Conservation (phyloP, 2,113 vertebrate species). For the Myanophis thanlyinensis region DNA sequence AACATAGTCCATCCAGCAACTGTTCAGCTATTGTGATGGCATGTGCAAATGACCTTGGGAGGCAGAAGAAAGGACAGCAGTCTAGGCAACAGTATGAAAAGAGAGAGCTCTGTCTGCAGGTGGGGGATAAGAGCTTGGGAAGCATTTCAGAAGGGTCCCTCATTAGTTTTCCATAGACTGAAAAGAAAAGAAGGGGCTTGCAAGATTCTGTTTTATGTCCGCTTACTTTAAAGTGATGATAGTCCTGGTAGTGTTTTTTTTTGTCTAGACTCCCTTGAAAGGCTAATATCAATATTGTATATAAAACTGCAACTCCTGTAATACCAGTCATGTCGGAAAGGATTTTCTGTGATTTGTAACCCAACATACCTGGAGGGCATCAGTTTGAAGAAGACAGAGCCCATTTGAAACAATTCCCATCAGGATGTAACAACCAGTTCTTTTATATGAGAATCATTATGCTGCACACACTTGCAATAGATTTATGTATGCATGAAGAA, state of each 20-base stretch:
- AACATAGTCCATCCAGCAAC: neutral
- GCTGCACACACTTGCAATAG: neutral
- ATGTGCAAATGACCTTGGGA: neutral
- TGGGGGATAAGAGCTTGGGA: neutral
- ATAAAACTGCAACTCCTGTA: neutral
- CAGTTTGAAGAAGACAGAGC: neutral
- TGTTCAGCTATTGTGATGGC: neutral
- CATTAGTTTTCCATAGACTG: neutral
- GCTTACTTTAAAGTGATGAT: neutral
- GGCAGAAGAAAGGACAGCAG: neutral
- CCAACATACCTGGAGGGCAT: neutral
- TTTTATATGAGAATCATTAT: neutral
- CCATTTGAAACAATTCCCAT: neutral
- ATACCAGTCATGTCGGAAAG: neutral
- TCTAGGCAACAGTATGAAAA: neutral
- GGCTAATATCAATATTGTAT: neutral
- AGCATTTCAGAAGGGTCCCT: neutral
- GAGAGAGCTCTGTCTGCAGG: neutral
- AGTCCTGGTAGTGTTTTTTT: neutral
- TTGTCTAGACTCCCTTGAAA: neutral
- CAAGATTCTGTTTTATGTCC: neutral
- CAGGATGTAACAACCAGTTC: neutral
- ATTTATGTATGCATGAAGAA: neutral
- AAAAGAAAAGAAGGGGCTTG: neutral
- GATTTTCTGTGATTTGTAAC: neutral